These are phyloP conservation scores for Zoanthus gigantus DNA, from an alignment of 92 coral and sea anemone genomes.

Conservation along the genomic window DNA sequence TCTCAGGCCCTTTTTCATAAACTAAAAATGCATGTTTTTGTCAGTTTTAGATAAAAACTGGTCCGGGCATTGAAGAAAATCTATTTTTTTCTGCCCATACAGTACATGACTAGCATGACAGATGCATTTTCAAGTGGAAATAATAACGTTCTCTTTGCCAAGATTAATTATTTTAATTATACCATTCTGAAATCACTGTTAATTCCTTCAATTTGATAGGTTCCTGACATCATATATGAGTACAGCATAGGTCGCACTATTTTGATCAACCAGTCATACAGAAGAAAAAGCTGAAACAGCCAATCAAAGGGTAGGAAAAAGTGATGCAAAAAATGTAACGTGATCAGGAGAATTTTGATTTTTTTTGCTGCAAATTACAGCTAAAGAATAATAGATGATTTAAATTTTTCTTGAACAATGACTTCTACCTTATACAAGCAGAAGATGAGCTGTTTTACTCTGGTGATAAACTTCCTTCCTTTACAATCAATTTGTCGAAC, in stretches of 20 bases:
- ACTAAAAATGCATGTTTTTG: too few relatives aligned
- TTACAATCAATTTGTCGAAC: background rate
- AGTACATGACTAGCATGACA: too few relatives aligned
- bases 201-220: constrained; percentile 6
- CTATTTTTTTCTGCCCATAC: too few relatives aligned
- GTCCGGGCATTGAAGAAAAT: too few relatives aligned
- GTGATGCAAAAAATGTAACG: background rate
- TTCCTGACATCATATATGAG: background rate
- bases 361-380: background rate
- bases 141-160: too few relatives aligned
- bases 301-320: constrained; percentile 2
- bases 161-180: too few relatives aligned
- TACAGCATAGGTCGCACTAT: background rate
- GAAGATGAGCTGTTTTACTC: background rate
- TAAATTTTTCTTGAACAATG: background rate
- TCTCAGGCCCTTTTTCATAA: too few relatives aligned
- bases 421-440: background rate
- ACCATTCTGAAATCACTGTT: background rate
- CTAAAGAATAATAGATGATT: background rate
- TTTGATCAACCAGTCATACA: constrained; percentile 3
- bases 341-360: background rate
- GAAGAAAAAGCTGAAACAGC: background rate
- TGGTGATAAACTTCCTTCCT: background rate
- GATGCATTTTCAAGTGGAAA: too few relatives aligned
- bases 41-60: too few relatives aligned